phyloP scores from a whole-genome alignment of 2,797 vertebrate species.

The Pteropus rufus region DNA sequence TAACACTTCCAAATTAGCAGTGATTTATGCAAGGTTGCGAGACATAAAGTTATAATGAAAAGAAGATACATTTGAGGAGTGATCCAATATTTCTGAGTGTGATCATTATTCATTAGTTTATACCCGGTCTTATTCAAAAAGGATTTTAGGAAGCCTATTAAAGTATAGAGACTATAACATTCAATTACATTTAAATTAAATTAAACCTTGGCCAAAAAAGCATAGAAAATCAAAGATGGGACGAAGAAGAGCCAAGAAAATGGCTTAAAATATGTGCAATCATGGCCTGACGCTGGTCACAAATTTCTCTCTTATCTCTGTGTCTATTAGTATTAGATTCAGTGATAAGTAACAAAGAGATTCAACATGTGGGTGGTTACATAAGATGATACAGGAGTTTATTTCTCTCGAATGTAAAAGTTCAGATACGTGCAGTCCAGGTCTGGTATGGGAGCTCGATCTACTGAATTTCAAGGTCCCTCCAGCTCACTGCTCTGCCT shows the following conservation, averaged over 20 bases:
- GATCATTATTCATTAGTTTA: constrained; percentile 40
- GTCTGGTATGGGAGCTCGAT: background rate
- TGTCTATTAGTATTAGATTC: constrained; percentile 20
- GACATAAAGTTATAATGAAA: constrained; percentile 21
- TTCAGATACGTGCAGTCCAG: background rate
- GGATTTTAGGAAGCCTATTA: constrained; percentile 32
- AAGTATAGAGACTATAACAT: background rate
- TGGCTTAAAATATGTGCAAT: background rate
- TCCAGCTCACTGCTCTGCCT: background rate
- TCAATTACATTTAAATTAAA: constrained; percentile 49
- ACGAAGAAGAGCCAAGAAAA: constrained; percentile 28
- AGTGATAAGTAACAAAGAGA: background rate
- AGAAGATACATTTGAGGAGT: background rate
- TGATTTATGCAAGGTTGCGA: background rate
- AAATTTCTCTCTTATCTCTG: background rate
- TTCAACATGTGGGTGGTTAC: background rate
- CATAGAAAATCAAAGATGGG: constrained; percentile 42
- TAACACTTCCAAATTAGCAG: background rate
- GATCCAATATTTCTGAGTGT: constrained; percentile 12
- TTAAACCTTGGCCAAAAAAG: constrained; percentile 51
- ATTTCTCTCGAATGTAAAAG: background rate
- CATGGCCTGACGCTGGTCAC: background rate
- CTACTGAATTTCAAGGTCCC: background rate
- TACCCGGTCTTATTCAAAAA: constrained; percentile 28
- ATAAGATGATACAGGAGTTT: background rate